phyloP scores from a whole-genome alignment of 2,888 invertebrate genomes.

The Euplexia lucipara region DNA sequence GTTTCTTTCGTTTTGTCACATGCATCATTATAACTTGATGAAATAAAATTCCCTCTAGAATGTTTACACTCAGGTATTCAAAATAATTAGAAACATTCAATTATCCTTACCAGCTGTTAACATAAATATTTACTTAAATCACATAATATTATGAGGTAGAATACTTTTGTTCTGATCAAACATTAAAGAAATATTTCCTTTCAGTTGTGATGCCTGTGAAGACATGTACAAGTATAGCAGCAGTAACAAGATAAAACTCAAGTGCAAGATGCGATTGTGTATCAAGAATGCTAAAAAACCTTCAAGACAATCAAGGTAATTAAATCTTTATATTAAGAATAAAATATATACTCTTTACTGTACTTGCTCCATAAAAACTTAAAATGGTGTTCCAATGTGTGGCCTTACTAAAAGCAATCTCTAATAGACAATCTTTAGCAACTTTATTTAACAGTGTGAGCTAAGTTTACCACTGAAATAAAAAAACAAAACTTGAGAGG shows the following conservation, averaged over 20 bases:
- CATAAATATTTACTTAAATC: constrained; percentile 54
- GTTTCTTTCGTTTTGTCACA: too few species aligned
- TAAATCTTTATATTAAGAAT: neutral
- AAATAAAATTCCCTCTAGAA: too few species aligned
- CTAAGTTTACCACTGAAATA: too few species aligned
- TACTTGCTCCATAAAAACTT: too few species aligned
- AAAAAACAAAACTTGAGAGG: too few species aligned
- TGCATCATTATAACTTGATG: too few species aligned
- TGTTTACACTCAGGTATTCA: constrained; percentile 22
- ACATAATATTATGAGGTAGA: constrained; percentile 55
- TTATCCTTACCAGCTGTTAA: constrained; percentile 19
- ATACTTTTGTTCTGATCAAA: constrained; percentile 45
- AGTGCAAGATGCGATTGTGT: constrained; percentile 89
- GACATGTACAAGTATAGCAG: constrained; percentile 91
- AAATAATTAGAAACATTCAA: constrained; percentile 30
- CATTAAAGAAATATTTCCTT: constrained; percentile 56
- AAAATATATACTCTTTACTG: neutral
- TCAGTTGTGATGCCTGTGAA: constrained; percentile 87
- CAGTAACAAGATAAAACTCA: constrained; percentile 87
- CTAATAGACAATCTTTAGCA: too few species aligned
- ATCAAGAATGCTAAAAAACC: constrained; percentile 82
- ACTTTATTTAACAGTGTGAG: too few species aligned
- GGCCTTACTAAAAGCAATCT: too few species aligned
- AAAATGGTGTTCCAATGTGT: too few species aligned
- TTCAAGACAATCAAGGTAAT: constrained; percentile 83